Evolutionary conservation across 2,797 vertebrate genomes (phyloP), one percentile per base, ranked within the genome.

Genomic region (Xiphorhynchus erythropygius): DNA sequence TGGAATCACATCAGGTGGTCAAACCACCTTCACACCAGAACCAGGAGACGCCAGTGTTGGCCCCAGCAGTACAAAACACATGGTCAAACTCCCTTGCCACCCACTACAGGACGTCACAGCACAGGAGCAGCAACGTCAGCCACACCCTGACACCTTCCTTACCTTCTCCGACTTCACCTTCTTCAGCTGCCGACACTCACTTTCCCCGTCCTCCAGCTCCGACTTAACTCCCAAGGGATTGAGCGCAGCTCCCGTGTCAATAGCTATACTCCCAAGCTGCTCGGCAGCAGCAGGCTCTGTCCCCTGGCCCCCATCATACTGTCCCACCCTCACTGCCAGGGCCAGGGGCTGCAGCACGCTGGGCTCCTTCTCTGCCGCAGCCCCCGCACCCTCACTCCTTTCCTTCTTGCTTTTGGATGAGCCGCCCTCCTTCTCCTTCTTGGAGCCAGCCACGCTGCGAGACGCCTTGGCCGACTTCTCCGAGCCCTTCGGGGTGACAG

Each of bases 161-260:
- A 99, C 99, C 99, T 99, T 99, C 98, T 99, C 99, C 25, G 98
- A 98, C 98, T 99, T 99, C 97, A 99, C 98, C 97, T 99, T 99
- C 97, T 99, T 99, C 97, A 99, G 96, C 52, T 98, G 98, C 97
- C 99, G 98, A 98, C 99, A 99, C 93, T 99, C 99, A 55, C 91
- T 98, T 88, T 99, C 99, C 95, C 99, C 98, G 68, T 99, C 99
- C 97, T 99, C 99, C 73, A 98, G 97, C 97, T 99, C 99, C 10
- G 98, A 98, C 98, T 99, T 99, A 98, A 98, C 97, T 97, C 98
- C 98, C 98, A 99, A 97, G 41, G 99, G 98, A 95, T 99, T 99
- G 97, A 99, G 98, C 19, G 99, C 98, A 94, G 99, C 98, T 98
- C 99, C 99, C 62, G 99, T 98, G 98, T 99, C 99, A 97, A 99